Evolutionary conservation across 2,888 invertebrate species (phyloP), one percentile per base, ranked within the genome.

Genomic region (Epinotia demarniana): DNA sequence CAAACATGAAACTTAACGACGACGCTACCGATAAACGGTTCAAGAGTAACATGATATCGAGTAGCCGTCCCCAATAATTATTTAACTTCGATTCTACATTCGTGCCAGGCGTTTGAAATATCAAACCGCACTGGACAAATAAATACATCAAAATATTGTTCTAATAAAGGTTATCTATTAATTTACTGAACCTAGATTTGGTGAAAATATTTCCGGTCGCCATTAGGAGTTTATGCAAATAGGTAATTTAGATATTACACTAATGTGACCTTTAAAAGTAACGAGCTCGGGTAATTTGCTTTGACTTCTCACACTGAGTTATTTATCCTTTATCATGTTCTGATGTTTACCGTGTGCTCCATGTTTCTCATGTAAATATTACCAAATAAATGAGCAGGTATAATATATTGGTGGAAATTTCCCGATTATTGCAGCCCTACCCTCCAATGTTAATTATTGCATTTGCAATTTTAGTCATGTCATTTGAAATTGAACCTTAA

Each of bases 71-170:
- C 33, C 72, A 72, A 72, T 71, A 67, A 67, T 67, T 72, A 72
- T 67, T 75, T 75, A 55, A 72, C 55, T 62, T 61, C 16, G 33
- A 67, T 75, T 64, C 55, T 61, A 64, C 64, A 64, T 70, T 70
- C 53, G 53, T 67, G 33, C 13, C 8, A 27, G n/a, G 13, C 27
- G 75, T 75, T 66, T 75, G 71, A 67, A 75, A 75, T 72, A 61
- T 72, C 66, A 72, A 18, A 71, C 71, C 55, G 60, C 18, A 49
- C 18, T 19, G 18, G 43, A 60, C 39, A 55, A 71, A 75, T 33
- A 39, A 57, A 53, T 64, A 12, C 27, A 72, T 75, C 57, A 55
- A 43, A 75, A 67, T 55, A 43, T 60, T 75, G 43, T 16, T 19
- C 66, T 46, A 75, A 75, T 55, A 75, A 39, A 61, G 58, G 16